Conservation (phyloP, 1,140 invertebrate species). For the Charaxes varanes region DNA sequence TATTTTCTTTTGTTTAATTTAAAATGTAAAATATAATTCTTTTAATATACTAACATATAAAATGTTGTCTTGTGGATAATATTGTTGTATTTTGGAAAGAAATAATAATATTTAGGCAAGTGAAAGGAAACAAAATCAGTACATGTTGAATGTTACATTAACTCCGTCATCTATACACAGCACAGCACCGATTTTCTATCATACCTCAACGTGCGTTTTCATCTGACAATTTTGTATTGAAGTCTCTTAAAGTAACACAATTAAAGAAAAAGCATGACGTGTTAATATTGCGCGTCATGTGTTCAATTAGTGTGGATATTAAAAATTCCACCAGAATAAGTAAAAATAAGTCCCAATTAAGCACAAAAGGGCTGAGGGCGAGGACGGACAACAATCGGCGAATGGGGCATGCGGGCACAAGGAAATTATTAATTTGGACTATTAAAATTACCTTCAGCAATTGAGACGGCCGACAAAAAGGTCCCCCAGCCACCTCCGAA, state of each 20-base stretch:
- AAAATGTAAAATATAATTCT: no score
- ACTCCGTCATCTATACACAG: no score
- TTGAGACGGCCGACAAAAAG: constrained; percentile 39
- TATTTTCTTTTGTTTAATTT: no score
- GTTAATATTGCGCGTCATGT: constrained; percentile 10
- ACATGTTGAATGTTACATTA: no score
- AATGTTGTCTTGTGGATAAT: no score
- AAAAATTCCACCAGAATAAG: constrained; percentile 30
- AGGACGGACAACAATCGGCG: constrained; percentile 30
- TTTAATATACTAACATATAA: no score
- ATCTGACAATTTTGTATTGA: no score
- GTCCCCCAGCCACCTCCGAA: constrained; percentile 27
- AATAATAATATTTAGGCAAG: no score
- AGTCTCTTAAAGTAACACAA: no score
- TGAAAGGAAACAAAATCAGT: no score
- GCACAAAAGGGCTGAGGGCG: constrained; percentile 38
- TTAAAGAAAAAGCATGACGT: neutral
- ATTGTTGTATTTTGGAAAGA: no score
- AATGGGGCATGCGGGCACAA: constrained; percentile 33
- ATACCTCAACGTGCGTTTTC: neutral
- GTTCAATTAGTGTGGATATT: constrained; percentile 20
- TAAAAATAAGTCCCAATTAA: constrained; percentile 37
- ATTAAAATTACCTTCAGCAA: constrained; percentile 48
- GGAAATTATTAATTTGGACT: constrained; percentile 52
- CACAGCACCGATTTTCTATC: neutral